Evolutionary conservation across 2,113 vertebrate genomes (phyloP), one percentile per base, ranked within the genome.

Genomic region (Cisticola juncidis): DNA sequence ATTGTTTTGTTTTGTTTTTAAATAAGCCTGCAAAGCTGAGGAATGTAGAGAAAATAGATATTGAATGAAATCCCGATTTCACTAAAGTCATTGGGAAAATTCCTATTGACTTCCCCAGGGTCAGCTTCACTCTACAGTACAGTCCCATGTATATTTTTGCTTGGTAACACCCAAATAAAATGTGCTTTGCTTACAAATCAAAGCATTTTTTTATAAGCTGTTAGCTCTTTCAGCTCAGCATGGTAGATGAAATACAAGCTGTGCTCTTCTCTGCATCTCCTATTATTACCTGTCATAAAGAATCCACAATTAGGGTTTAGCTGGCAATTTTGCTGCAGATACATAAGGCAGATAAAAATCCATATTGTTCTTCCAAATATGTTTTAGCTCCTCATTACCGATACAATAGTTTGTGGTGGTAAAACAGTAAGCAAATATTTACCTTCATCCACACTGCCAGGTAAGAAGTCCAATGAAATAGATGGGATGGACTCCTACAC

Each of bases 201-300:
- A 83, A 92, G n/a, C 3, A 5, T 5, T 42, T 56, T 88, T 91
- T 84, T 80, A 57, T 28, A 69, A 92, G 44, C 76, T 94, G 40
- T 19, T 73, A 69, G 79, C 35, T 92, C 74, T 88, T 92, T 90
- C 40, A 66, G 42, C 61, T 61, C 88, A 92, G 79, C 57, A 26
- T 81, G 91, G 61, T 71, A 65, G 69, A 79, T 84, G 85, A 93
- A 93, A 93, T 88, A 90, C 85, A 93, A 92, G 60, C 94, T 92
- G 65, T 72, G 79, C 47, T 92, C 79, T 81, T 93, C 85, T 77
- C 68, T 88, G 64, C 71, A 81, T 94, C 68, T 94, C 54, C 72
- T 88, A 69, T 94, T 96, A 95, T 96, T 96, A 96, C 82, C 92
- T 95, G 94, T 90, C 95, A 94, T 91, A 96, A 97, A 94, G 61